Conservation (phyloP, 2,888 invertebrate species). For the Nephrotoma guestfalica region DNA sequence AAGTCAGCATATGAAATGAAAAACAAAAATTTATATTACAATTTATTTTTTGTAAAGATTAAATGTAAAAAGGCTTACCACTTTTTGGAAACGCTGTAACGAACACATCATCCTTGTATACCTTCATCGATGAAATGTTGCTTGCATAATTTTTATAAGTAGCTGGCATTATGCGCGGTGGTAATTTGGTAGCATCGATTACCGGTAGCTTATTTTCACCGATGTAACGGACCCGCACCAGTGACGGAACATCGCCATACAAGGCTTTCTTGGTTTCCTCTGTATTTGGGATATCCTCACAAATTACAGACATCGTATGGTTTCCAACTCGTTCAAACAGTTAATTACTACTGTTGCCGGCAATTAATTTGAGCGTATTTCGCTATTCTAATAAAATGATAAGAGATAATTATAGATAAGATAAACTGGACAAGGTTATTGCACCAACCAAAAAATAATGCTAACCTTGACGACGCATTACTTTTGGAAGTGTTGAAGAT, state of each 20-base stretch:
- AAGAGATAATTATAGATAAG: too few species aligned
- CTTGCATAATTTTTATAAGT: not conserved
- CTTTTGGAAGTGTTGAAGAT: too few species aligned
- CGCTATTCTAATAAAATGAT: too few species aligned
- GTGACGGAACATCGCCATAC: not conserved
- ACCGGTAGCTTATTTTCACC: not conserved
- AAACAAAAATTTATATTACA: not conserved
- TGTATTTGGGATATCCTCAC: not conserved
- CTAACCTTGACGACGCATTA: too few species aligned
- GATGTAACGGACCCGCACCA: not conserved
- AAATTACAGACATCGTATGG: not conserved
- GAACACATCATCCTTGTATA: not conserved
- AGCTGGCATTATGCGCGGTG: not conserved
- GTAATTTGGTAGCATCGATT: not conserved
- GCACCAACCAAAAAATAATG: too few species aligned
- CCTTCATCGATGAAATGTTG: not conserved
- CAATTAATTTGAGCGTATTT: too few species aligned
- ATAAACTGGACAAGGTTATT: too few species aligned
- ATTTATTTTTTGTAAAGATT: too few species aligned
- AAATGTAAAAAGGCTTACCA: too few species aligned
- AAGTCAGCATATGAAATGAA: not conserved
- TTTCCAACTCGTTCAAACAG: too few species aligned
- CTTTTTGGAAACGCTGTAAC: not conserved
- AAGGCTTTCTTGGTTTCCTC: not conserved
- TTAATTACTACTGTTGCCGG: too few species aligned